phyloP scores from a whole-genome alignment of 2,888 invertebrate species.

The Craniophora ligustri region DNA sequence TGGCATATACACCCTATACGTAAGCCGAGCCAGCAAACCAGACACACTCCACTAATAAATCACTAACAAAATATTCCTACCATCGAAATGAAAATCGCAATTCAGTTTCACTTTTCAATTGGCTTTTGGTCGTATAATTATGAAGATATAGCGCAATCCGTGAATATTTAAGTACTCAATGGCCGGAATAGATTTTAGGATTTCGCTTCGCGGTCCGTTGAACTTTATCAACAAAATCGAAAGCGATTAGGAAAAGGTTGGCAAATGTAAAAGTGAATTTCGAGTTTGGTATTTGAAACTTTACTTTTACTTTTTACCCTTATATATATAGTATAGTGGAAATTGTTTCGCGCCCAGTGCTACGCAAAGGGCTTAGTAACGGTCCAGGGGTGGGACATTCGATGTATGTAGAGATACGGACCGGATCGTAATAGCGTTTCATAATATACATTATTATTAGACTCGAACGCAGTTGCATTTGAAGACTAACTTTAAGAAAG shows the following conservation, averaged over 20 bases:
- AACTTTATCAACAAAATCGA: conserved; percentile 47
- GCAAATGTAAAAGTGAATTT: conserved; percentile 43
- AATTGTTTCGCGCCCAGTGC: conserved; percentile 15
- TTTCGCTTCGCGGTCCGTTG: conserved; percentile 48
- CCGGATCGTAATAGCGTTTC: too few relatives aligned
- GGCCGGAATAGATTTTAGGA: conserved; percentile 41
- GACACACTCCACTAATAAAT: conserved; percentile 30
- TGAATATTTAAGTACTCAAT: conserved; percentile 30
- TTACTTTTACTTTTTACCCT: too few relatives aligned
- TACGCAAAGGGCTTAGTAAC: neutral
- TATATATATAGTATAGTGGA: too few relatives aligned
- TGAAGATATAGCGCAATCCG: conserved; percentile 24
- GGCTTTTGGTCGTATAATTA: conserved; percentile 25
- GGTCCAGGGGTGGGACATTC: neutral
- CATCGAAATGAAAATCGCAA: conserved; percentile 37
- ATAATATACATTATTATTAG: too few relatives aligned
- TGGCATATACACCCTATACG: conserved; percentile 19
- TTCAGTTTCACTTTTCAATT: conserved; percentile 44
- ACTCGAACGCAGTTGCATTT: too few relatives aligned
- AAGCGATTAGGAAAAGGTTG: conserved; percentile 50
- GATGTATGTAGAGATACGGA: too few relatives aligned
- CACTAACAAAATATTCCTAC: conserved; percentile 19
- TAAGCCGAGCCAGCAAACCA: conserved; percentile 14
- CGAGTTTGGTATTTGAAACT: conserved; percentile 9
- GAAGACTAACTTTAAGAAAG: too few relatives aligned